Evolutionary conservation across 2,113 vertebrate species (phyloP).

Genomic region (Rutilus rutilus): DNA sequence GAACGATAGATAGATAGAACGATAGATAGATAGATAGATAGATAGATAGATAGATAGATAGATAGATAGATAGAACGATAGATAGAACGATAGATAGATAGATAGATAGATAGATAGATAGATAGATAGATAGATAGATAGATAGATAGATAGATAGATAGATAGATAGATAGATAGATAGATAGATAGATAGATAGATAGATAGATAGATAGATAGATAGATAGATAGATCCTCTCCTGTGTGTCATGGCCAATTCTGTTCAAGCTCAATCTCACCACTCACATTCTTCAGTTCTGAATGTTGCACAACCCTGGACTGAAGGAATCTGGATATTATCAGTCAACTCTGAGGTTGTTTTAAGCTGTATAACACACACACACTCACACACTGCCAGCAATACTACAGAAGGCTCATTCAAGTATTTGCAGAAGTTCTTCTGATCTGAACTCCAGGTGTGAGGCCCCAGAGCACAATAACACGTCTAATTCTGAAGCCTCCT

Average conservation of each 20-base stretch:
- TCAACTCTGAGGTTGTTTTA: neutral
- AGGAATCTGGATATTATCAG: neutral
- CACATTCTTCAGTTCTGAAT: neutral
- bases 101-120: too few species aligned
- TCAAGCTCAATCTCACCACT: neutral
- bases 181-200: too few species aligned
- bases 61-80: too few species aligned
- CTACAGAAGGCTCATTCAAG: neutral
- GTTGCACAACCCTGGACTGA: neutral
- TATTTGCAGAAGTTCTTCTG: slow-evolving; percentile 1
- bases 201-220: too few species aligned
- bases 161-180: too few species aligned
- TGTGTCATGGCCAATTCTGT: neutral
- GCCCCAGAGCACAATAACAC: slow-evolving; percentile 10
- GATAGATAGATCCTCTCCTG: neutral
- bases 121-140: too few species aligned
- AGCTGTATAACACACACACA: neutral
- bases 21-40: too few species aligned
- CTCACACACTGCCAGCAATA: neutral
- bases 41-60: too few species aligned
- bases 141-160: too few species aligned
- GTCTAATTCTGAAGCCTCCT: neutral
- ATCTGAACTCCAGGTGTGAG: slow-evolving; percentile 9
- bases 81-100: too few species aligned
- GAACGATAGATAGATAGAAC: too few species aligned